Base-by-base conservation (phyloP, 1,140 invertebrate species). In the Venturia canescens region DNA sequence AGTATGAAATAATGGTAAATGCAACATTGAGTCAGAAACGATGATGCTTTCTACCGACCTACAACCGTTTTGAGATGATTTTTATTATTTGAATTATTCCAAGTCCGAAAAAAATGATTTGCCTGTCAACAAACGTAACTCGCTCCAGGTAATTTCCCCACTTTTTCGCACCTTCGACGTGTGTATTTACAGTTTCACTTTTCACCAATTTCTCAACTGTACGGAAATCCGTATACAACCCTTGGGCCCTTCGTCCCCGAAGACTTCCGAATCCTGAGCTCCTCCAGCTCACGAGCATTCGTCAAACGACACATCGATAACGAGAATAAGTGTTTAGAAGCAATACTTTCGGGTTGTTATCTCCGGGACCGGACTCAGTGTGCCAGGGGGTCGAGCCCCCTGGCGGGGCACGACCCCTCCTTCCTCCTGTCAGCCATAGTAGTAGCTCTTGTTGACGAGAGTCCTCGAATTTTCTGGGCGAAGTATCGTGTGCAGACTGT, bases 351-450 rank as follows among this genome's bases (percentile, higher is more conserved):
- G 83, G 60, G 90, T 87, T 86, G 88, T 91, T 83, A 91, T 89
- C 87, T 91, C 90, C 80, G 90, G 89, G 72, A 91, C 91, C 57
- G 90, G 89, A 83, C 90, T 92, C 81, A 92, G 84, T 82, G 53
- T 77, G 13, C 57, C 75, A 9, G 86, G 87, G 76, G 88, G 89
- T 87, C 90, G 90, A 83, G 88, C 89, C 83, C 89, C 91, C 82
- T 90, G 89, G 66, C 88, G 89, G 23, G 86, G 87, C 86, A 88
- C 90, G 87, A 88, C 90, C 90, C 90, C 88, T 89, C 90, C 88
- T 78, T 91, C 87, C 83, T 92, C 91, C 80, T 91, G 92, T 93
- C 93, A 94, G 91, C 93, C 93, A 81, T 94, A 94, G 86, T 94
- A 94, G 82, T 94, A 94, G 85, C 93, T 93, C 83, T 92, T 93